phyloP scores from a whole-genome alignment of 2,888 invertebrate genomes.

The Petrophora chlorosata region DNA sequence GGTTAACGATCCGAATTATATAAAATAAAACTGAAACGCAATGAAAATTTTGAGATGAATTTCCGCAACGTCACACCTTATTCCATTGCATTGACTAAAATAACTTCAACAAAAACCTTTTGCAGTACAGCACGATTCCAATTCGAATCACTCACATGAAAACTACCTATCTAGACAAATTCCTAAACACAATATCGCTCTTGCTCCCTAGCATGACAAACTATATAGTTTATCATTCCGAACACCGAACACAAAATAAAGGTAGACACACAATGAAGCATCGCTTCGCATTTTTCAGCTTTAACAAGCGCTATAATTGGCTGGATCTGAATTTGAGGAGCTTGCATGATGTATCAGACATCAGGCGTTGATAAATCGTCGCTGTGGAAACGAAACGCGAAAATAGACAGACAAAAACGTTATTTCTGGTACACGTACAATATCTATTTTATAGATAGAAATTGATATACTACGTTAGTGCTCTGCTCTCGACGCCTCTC shows the following conservation, averaged over 20 bases:
- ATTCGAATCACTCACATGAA: neutral
- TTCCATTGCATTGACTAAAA: too few relatives aligned
- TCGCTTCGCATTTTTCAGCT: slow-evolving; percentile 63
- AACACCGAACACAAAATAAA: slow-evolving; percentile 6
- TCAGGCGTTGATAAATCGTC: slow-evolving; percentile 42
- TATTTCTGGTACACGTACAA: too few relatives aligned
- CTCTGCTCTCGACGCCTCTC: too few relatives aligned
- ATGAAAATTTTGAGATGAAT: too few relatives aligned
- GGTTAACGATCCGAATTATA: too few relatives aligned
- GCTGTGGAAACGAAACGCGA: neutral
- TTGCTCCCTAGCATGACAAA: slow-evolving; percentile 2
- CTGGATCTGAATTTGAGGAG: slow-evolving; percentile 63
- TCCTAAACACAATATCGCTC: neutral
- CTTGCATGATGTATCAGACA: slow-evolving; percentile 44
- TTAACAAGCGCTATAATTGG: slow-evolving; percentile 75
- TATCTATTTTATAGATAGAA: too few relatives aligned
- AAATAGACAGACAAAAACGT: neutral
- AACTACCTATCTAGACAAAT: neutral
- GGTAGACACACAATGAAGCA: slow-evolving; percentile 39
- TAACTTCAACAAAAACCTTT: too few relatives aligned
- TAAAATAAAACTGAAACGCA: too few relatives aligned
- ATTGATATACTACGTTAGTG: too few relatives aligned
- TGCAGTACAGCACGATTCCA: too few relatives aligned
- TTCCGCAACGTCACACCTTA: too few relatives aligned
- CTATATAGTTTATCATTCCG: slow-evolving; percentile 13